Base-by-base conservation (phyloP, 2,113 vertebrate genomes). In the Burhinus oedicnemus region DNA sequence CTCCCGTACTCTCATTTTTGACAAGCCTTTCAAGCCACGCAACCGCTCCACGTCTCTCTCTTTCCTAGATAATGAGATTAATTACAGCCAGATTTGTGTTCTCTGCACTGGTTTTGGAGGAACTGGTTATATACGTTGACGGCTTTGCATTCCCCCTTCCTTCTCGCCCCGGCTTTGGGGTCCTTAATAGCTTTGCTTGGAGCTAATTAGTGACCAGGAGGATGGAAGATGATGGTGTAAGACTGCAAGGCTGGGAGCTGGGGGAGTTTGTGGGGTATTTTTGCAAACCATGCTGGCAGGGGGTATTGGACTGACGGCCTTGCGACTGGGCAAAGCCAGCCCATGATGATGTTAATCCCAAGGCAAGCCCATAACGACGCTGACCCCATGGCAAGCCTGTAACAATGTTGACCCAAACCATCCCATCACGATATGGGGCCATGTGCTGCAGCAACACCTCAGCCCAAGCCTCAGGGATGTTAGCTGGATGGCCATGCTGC, bases 51-150 rank as follows among this genome's bases (percentile, higher is more conserved):
- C 0, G 1, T 18, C 64, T 80, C 84, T 42, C 72, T 78, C 40
- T 75, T 70, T 74, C 44, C 87, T 13, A 19, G 61, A 93, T 83
- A 93, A 95, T 91, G 84, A 81, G 95, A 94, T 97, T 96, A 93
- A 90, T 94, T 88, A 83, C 83, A 90, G 89, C 64, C 27, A 72
- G 93, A 87, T 95, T 87, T 91, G 51, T 66, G 91, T 79, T 83
- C 79, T 36, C 36, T 5, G 21, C 14, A 4, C 40, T 5, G 32
- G 5, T 22, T 62, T 75, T n/a, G 52, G 40, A 89, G 57, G 78
- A 76, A 42, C 42, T 22, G 17, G 45, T 77, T 18, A 3, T 54
- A 17, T 8, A n/a, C 0, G 12, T 27, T 13, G 81, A 42, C 0
- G 9, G 40, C 58, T 78, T 88, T 3, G 0, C 2, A 3, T 74